phyloP scores from a whole-genome alignment of 2,888 invertebrate species.

The Tiphia femorata region DNA sequence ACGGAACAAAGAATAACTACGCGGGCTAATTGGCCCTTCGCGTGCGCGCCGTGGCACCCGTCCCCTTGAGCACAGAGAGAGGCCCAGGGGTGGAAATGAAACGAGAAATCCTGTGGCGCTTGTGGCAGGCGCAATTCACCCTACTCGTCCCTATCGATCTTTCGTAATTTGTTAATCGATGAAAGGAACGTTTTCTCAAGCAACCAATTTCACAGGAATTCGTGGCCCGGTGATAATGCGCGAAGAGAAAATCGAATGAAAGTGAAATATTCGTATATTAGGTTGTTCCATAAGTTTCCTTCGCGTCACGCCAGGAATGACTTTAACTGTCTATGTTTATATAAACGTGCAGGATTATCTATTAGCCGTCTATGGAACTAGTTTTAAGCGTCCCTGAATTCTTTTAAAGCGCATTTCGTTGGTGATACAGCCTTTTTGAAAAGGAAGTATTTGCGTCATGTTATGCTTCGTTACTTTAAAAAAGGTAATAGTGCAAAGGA shows the following conservation, averaged over 20 bases:
- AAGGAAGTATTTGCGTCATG: constrained; percentile 13
- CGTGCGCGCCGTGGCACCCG: not conserved
- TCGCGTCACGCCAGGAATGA: not conserved
- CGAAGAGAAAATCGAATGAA: too few relatives aligned
- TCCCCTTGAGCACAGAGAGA: not conserved
- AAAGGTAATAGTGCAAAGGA: constrained; percentile 15
- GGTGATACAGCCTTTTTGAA: not conserved
- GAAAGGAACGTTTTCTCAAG: too few relatives aligned
- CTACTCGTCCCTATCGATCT: too few relatives aligned
- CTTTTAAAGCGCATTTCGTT: not conserved
- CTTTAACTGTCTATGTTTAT: not conserved
- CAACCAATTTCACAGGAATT: too few relatives aligned
- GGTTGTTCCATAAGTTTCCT: not conserved
- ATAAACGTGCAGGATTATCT: constrained; percentile 2
- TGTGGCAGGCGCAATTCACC: not conserved
- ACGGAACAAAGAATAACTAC: constrained; percentile 1
- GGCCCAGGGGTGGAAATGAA: too few relatives aligned
- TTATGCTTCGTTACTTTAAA: constrained; percentile 15
- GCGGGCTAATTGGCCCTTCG: not conserved
- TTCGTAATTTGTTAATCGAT: too few relatives aligned
- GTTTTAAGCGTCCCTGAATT: constrained; percentile 1
- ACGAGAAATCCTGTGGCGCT: not conserved
- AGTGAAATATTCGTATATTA: too few relatives aligned
- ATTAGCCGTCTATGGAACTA: not conserved
- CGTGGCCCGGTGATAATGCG: too few relatives aligned